A percentile compares a stretch with the other conserved stretches of the same genome.
phyloP scores from a whole-genome alignment of 2,797 vertebrate species.

The Gouania willdenowi region DNA sequence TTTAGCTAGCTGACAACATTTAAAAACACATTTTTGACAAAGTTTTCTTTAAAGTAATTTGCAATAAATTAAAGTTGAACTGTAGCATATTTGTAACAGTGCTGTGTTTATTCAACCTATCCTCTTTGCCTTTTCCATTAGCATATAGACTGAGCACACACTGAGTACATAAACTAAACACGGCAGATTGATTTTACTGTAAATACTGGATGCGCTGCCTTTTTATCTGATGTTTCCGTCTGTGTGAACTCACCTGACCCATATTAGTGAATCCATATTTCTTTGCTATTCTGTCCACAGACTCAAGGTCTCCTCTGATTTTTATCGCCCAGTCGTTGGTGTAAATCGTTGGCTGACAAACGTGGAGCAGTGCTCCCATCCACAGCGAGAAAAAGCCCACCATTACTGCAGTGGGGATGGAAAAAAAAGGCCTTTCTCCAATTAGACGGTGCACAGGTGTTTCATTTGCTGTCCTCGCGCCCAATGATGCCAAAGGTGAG shows the following conservation, averaged over 20 bases:
- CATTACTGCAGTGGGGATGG: constrained; percentile 29
- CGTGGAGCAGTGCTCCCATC: constrained; percentile 75
- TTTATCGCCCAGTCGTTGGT: constrained; percentile 93
- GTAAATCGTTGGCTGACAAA: constrained; percentile 79
- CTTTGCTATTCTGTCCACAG: constrained; percentile 82
- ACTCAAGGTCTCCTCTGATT: constrained; percentile 76
- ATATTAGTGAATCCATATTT: constrained; percentile 91
- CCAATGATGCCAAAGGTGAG: neutral
- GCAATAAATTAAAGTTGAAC: too few species aligned
- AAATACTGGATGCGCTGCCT: too few species aligned
- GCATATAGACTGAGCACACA: too few species aligned
- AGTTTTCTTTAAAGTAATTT: too few species aligned
- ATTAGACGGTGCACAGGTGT: constrained; percentile 3
- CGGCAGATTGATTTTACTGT: too few species aligned
- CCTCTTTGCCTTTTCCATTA: too few species aligned
- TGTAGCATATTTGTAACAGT: too few species aligned
- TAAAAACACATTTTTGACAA: too few species aligned
- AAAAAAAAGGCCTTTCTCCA: neutral
- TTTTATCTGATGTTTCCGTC: too few species aligned
- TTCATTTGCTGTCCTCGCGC: constrained; percentile 1
- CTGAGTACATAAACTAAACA: too few species aligned
- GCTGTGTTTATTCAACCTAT: too few species aligned
- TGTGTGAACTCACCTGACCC: constrained; percentile 87
- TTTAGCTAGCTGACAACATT: too few species aligned
- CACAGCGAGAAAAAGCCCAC: constrained; percentile 67